A percentile compares a stretch with the other conserved stretches of the same genome.
phyloP scores from a whole-genome alignment of 2,113 vertebrate species.

The Dendrocopos noguchii region DNA sequence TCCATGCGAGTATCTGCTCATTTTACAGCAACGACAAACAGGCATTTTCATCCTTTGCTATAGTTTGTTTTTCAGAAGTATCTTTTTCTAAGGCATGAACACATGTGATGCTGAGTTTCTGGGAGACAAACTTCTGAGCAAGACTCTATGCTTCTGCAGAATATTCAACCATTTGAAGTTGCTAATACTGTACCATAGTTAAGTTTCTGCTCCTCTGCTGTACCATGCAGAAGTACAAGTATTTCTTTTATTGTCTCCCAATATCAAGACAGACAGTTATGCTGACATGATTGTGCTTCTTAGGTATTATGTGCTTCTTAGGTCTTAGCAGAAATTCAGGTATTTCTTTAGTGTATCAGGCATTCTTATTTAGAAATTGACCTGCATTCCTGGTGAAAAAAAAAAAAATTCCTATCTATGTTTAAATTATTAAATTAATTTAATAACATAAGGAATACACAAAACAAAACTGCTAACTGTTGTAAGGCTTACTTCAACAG shows the following conservation, averaged over 20 bases:
- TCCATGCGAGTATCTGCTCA: constrained; percentile 77
- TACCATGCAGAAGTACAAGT: not conserved
- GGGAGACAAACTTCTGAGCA: not conserved
- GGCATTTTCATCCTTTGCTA: not conserved
- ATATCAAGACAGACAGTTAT: not conserved
- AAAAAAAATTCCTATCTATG: not conserved
- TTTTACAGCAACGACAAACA: not conserved
- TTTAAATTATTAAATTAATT: not conserved
- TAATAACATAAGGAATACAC: not conserved
- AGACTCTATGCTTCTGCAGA: not conserved
- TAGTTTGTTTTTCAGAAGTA: not conserved
- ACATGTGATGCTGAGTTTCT: not conserved
- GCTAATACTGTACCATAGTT: fast-evolving
- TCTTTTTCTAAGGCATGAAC: fast-evolving
- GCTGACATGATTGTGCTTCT: not conserved
- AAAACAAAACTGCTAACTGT: not conserved
- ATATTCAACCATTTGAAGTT: not conserved
- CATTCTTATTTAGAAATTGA: not conserved
- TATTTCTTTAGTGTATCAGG: not conserved
- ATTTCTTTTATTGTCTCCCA: not conserved
- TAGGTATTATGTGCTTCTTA: not conserved
- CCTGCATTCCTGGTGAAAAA: not conserved
- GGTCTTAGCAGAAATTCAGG: not conserved
- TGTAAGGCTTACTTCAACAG: not conserved
- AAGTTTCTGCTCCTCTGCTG: not conserved